phyloP scores from a whole-genome alignment of 2,113 vertebrate species.

The Petroica traversi region DNA sequence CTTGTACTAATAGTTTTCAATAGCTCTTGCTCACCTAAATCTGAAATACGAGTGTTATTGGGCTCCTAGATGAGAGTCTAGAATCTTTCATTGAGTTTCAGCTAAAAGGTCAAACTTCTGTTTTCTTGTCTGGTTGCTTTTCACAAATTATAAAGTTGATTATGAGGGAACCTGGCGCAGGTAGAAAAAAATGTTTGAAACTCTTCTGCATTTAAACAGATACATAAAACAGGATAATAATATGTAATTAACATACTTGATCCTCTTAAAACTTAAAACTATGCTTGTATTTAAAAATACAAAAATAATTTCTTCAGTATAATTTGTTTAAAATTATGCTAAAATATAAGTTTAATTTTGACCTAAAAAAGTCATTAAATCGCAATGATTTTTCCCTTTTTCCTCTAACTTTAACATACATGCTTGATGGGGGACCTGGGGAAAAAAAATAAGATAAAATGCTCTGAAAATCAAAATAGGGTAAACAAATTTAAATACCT shows the following conservation, averaged over 20 bases:
- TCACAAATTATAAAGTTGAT: neutral
- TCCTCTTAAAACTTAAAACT: neutral
- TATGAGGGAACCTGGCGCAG: neutral
- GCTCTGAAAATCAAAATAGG: neutral
- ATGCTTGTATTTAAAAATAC: neutral
- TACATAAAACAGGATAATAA: neutral
- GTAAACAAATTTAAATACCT: neutral
- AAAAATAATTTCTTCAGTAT: too few species aligned
- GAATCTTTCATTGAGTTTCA: neutral
- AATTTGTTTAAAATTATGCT: too few species aligned
- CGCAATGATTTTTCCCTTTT: neutral
- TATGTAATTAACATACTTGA: accelerated
- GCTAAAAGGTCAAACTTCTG: neutral
- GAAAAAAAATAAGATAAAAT: neutral
- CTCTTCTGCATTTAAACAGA: neutral
- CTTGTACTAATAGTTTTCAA: neutral
- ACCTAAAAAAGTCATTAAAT: neutral
- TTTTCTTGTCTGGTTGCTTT: neutral
- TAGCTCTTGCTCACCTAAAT: neutral
- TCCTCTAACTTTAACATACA: neutral
- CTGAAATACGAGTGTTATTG: neutral
- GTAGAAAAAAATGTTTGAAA: neutral
- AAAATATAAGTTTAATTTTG: neutral
- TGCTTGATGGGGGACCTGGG: accelerated
- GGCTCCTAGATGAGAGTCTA: neutral